These are phyloP conservation scores for Pissodes strobi DNA, from an alignment of 1,140 invertebrate genomes.

Conservation along the genomic window DNA sequence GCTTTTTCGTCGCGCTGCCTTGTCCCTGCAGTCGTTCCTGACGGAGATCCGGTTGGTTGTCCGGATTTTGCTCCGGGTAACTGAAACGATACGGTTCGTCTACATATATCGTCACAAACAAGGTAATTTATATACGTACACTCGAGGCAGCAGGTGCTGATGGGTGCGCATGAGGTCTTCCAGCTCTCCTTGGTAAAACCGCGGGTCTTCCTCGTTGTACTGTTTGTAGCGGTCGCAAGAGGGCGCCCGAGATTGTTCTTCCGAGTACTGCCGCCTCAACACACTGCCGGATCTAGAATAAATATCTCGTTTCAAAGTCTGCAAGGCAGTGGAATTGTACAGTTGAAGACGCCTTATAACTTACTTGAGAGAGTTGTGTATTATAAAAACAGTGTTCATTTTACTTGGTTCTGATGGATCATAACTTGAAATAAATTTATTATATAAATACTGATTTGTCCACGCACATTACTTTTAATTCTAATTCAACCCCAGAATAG, in stretches of 20 bases:
- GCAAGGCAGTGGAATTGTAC: too few species aligned
- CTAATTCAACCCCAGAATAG: too few species aligned
- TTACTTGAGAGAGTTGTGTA: too few species aligned
- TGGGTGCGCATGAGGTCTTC: slow-evolving; percentile 75
- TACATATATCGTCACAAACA: slow-evolving; percentile 4
- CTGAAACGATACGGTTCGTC: slow-evolving; percentile 32
- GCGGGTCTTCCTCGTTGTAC: slow-evolving; percentile 66
- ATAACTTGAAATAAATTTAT: too few species aligned
- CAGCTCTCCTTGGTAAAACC: slow-evolving; percentile 70
- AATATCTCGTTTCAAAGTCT: too few species aligned
- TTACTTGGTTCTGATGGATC: too few species aligned
- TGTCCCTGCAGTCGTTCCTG: slow-evolving; percentile 58
- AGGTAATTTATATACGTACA: slow-evolving; percentile 32
- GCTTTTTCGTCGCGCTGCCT: slow-evolving; percentile 55
- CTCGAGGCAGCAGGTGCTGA: slow-evolving; percentile 64
- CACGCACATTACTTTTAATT: too few species aligned
- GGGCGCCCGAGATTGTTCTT: slow-evolving; percentile 71
- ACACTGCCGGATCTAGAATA: slow-evolving; percentile 65
- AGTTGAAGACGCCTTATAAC: too few species aligned
- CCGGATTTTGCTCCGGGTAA: slow-evolving; percentile 65
- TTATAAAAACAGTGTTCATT: too few species aligned
- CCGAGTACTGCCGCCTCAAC: slow-evolving; percentile 85
- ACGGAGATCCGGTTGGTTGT: slow-evolving; percentile 56
- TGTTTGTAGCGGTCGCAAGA: slow-evolving; percentile 53
- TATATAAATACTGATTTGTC: too few species aligned